Conservation (phyloP, 2,888 invertebrate genomes). For the Trissolcus brochymenae region DNA sequence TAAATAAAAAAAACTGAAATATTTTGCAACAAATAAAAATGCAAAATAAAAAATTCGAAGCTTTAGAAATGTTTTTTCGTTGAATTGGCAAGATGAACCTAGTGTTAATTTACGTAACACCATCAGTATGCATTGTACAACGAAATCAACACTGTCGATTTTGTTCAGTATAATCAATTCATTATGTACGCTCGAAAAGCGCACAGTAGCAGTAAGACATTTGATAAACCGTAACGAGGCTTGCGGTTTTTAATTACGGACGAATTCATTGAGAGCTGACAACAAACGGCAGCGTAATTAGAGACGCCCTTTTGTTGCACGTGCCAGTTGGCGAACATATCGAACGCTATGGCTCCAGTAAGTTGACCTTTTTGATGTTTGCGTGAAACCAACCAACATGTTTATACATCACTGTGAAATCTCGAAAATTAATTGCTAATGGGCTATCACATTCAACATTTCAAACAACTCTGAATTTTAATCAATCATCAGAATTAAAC, state of each 20-base stretch:
- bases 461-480: too few species aligned
- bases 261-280: conserved; percentile 24
- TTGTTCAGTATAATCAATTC: conserved; percentile 19
- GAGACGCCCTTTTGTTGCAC: conserved; percentile 32
- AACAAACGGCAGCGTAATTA: conserved; percentile 47
- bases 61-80: too few species aligned
- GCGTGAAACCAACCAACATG: not conserved
- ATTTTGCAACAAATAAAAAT: too few species aligned
- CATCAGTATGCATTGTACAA: not conserved
- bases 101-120: too few species aligned
- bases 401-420: too few species aligned
- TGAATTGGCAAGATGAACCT: too few species aligned
- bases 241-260: conserved; percentile 25
- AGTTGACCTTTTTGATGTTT: conserved; percentile 47
- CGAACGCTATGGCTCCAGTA: conserved; percentile 12
- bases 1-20: too few species aligned
- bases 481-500: too few species aligned
- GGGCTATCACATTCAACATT: too few species aligned
- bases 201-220: conserved; percentile 18
- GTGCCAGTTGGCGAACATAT: conserved; percentile 8
- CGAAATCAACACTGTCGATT: conserved; percentile 15
- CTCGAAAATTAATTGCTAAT: too few species aligned
- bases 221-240: conserved; percentile 34
- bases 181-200: conserved; percentile 4
- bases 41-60: too few species aligned